A percentile compares a stretch with the other conserved stretches of the same genome.
phyloP scores from a whole-genome alignment of 2,888 invertebrate species.

The Liopterus haemorrhoidalis region DNA sequence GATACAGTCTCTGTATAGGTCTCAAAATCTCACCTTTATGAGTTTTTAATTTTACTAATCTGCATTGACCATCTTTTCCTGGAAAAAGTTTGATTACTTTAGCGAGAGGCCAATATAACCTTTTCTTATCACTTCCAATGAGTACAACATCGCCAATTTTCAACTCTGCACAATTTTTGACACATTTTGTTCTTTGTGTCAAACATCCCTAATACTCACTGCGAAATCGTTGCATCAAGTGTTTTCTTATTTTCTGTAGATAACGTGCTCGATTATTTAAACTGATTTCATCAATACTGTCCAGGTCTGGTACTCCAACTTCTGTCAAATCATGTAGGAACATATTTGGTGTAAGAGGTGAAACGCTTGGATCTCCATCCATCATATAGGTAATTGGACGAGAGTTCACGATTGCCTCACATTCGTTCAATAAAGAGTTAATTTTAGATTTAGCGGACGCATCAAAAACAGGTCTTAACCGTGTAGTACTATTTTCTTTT shows the following conservation, averaged over 20 bases:
- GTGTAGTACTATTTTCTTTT: conserved; percentile 26
- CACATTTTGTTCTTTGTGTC: no score
- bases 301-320: conserved; percentile 27
- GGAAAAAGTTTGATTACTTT: no score
- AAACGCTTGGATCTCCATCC: no score
- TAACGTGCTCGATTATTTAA: conserved; percentile 23
- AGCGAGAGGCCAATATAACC: no score
- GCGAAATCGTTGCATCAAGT: conserved; percentile 28
- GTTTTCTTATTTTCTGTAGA: conserved; percentile 27
- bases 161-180: no score
- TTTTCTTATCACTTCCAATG: no score
- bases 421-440: conserved; percentile 18
- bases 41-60: no score
- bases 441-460: conserved; percentile 27
- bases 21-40: no score
- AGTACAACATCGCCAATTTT: no score
- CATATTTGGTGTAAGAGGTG: conserved; percentile 35
- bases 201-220: conserved; percentile 28
- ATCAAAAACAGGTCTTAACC: conserved; percentile 32
- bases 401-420: conserved; percentile 36
- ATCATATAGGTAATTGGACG: no score
- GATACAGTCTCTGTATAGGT: background rate
- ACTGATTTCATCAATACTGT: conserved; percentile 22
- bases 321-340: conserved; percentile 31
- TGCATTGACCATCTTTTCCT: no score